Conservation (phyloP, 2,888 invertebrate species). For the Drosophila tripunctata region DNA sequence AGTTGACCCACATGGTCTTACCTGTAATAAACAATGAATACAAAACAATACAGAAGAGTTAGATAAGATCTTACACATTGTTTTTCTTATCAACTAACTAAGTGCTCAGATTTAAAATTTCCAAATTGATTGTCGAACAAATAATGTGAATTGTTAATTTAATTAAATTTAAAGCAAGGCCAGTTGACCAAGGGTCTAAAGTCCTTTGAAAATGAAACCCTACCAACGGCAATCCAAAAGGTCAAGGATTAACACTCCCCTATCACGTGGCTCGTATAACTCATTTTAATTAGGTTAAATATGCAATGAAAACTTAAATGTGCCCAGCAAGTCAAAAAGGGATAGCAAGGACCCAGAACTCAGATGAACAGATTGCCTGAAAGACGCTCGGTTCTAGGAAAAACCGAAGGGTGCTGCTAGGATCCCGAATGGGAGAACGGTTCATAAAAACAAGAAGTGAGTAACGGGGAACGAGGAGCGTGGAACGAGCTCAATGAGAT, state of each 20-base stretch:
- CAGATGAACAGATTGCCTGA: slow-evolving; percentile 36
- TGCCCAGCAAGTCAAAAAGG: slow-evolving; percentile 40
- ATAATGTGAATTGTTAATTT: background rate
- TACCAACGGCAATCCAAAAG: slow-evolving; percentile 26
- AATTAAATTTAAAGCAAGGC: background rate
- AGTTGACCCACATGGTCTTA: slow-evolving; percentile 30
- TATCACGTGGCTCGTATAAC: slow-evolving; percentile 58
- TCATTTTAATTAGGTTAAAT: slow-evolving; percentile 78
- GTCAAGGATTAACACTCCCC: slow-evolving; percentile 48
- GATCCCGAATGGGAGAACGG: slow-evolving; percentile 30
- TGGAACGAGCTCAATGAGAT: slow-evolving; percentile 76
- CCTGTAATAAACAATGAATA: slow-evolving; percentile 41
- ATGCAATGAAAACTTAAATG: slow-evolving; percentile 67
- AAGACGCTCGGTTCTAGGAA: background rate
- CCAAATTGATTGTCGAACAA: slow-evolving; percentile 16
- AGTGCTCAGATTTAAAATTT: slow-evolving; percentile 5
- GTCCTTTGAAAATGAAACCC: slow-evolving; percentile 1
- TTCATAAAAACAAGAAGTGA: slow-evolving; percentile 52
- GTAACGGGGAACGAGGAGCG: no score
- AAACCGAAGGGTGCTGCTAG: slow-evolving; percentile 5
- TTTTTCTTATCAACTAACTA: slow-evolving; percentile 14
- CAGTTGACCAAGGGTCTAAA: background rate
- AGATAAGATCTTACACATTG: slow-evolving; percentile 10
- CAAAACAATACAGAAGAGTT: slow-evolving; percentile 1
- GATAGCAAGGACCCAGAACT: slow-evolving; percentile 16